phyloP scores from a whole-genome alignment of 2,888 invertebrate species.

The Miltochrista miniata region DNA sequence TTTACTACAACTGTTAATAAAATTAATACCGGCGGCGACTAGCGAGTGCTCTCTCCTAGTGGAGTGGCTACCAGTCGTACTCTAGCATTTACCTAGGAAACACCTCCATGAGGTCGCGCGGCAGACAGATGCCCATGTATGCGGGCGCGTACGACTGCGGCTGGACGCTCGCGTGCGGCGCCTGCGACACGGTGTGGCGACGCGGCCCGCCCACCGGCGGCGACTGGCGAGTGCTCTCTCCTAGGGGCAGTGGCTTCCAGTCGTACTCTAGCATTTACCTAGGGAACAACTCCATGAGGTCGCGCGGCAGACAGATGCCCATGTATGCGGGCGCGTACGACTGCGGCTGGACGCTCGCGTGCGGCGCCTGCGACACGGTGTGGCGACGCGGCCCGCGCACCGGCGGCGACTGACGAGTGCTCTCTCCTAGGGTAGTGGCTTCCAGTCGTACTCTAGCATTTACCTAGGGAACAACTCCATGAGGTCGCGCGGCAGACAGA shows the following conservation, averaged over 20 bases:
- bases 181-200: conserved; percentile 18
- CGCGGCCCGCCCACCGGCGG: conserved; percentile 14
- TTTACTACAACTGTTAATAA: background rate
- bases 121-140: conserved; percentile 90
- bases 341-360: conserved; percentile 22
- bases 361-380: conserved; percentile 17
- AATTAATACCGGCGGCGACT: conserved; percentile 17
- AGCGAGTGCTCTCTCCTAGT: conserved; percentile 35
- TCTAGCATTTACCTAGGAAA: conserved; percentile 82
- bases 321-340: conserved; percentile 77
- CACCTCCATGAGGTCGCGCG: conserved; percentile 86
- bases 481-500: conserved; percentile 88
- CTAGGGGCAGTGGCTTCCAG: conserved; percentile 71
- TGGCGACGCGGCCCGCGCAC: conserved; percentile 18
- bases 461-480: conserved; percentile 86
- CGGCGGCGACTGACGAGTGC: conserved; percentile 17
- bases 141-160: conserved; percentile 43
- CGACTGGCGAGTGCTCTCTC: conserved; percentile 31
- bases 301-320: conserved; percentile 89
- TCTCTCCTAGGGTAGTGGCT: conserved; percentile 61
- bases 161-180: conserved; percentile 22
- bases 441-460: conserved; percentile 62
- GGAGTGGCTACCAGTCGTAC: conserved; percentile 75
- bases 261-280: conserved; percentile 67
- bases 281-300: conserved; percentile 87